phyloP scores from a whole-genome alignment of 2,797 vertebrate species.

The Sebastes variabilis region DNA sequence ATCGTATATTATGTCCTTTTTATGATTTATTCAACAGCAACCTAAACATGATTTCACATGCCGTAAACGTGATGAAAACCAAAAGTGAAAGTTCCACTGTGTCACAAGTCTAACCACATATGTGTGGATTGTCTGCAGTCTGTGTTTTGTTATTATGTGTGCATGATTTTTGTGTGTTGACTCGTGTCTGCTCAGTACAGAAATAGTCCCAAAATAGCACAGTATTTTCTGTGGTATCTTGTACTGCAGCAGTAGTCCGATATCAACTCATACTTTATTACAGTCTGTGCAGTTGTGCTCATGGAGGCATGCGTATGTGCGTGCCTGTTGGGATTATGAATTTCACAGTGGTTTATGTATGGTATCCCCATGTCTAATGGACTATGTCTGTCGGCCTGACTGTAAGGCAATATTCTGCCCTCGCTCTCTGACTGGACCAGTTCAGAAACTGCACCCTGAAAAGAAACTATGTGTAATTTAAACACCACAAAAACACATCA shows the following conservation, averaged over 20 bases:
- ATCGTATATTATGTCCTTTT: background rate
- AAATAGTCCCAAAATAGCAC: constrained; percentile 38
- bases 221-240: constrained; percentile 29
- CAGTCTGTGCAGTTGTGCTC: constrained; percentile 33
- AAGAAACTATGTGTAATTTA: background rate
- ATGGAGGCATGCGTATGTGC: constrained; percentile 18
- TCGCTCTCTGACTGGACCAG: constrained; percentile 14
- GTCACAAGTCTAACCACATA: background rate
- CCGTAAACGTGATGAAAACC: background rate
- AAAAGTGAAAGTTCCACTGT: constrained; percentile 10
- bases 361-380: constrained; percentile 76
- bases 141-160: background rate
- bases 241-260: constrained; percentile 20
- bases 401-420: constrained; percentile 26
- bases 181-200: background rate
- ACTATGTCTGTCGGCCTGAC: constrained; percentile 56
- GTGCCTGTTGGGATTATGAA: constrained; percentile 66
- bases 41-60: background rate
- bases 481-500: constrained; percentile 7
- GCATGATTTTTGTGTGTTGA: background rate
- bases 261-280: constrained; percentile 23
- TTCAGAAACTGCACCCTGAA: background rate
- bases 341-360: constrained; percentile 71
- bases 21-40: background rate
- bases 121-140: constrained; percentile 1